phyloP scores from a whole-genome alignment of 1,140 invertebrate species.

The Hyles vespertilio region DNA sequence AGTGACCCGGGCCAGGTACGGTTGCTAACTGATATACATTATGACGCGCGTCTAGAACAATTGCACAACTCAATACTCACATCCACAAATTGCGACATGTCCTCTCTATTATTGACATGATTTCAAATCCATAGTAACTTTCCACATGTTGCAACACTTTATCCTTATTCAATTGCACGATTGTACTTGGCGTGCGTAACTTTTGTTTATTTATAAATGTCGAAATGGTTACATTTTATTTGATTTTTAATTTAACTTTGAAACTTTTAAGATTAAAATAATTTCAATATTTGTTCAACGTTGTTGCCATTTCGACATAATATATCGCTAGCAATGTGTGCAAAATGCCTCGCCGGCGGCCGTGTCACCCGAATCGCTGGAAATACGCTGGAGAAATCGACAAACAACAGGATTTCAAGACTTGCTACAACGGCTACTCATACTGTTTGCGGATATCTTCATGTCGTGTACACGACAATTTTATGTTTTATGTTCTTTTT shows the following conservation, averaged over 20 bases:
- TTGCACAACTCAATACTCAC: constrained; percentile 17
- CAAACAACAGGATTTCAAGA: no score
- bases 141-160: constrained; percentile 22
- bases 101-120: background rate
- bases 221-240: constrained; percentile 37
- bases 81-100: constrained; percentile 17
- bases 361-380: constrained; percentile 54
- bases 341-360: constrained; percentile 51
- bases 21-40: constrained; percentile 58
- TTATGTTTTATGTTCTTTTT: background rate
- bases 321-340: constrained; percentile 68
- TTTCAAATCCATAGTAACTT: constrained; percentile 2
- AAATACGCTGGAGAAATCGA: no score
- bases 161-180: constrained; percentile 24
- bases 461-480: no score
- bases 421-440: no score
- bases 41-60: constrained; percentile 50
- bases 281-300: background rate
- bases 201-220: constrained; percentile 47
- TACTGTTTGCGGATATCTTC: no score
- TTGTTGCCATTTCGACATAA: constrained; percentile 43
- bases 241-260: constrained; percentile 5
- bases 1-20: constrained; percentile 80
- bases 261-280: background rate
- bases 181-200: constrained; percentile 60